Evolutionary conservation across 2,113 vertebrate species (phyloP).

Genomic region (Saccopteryx leptura): DNA sequence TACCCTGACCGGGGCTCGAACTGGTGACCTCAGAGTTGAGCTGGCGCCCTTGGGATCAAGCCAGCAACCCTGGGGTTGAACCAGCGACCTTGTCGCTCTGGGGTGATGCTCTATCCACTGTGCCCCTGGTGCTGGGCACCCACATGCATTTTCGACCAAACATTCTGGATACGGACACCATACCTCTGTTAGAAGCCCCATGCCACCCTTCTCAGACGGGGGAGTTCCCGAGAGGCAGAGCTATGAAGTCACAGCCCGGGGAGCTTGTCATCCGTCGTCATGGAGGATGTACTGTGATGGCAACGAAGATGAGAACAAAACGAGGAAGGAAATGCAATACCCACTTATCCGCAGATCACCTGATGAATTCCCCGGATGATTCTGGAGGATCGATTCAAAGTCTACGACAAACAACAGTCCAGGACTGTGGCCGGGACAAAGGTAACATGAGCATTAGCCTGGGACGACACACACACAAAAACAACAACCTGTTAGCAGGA

Average conservation of each 20-base stretch:
- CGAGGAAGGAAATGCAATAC: background rate
- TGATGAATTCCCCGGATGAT: background rate
- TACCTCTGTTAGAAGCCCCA: fast-evolving
- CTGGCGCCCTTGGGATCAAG: too few relatives aligned
- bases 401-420: fast-evolving
- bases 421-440: fast-evolving
- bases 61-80: too few relatives aligned
- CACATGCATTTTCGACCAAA: too few relatives aligned
- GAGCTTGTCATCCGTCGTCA: background rate
- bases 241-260: fast-evolving
- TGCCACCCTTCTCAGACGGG: too few relatives aligned
- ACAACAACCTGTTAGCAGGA: background rate
- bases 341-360: background rate
- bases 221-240: background rate
- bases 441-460: fast-evolving
- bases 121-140: too few relatives aligned
- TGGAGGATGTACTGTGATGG: too few relatives aligned
- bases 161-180: too few relatives aligned
- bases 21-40: too few relatives aligned
- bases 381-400: background rate
- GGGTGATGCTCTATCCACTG: too few relatives aligned
- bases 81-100: too few relatives aligned
- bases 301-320: background rate
- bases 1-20: too few relatives aligned
- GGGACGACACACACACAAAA: too few relatives aligned